Conservation (phyloP, 2,888 invertebrate species). For the Trichacis sp. region DNA sequence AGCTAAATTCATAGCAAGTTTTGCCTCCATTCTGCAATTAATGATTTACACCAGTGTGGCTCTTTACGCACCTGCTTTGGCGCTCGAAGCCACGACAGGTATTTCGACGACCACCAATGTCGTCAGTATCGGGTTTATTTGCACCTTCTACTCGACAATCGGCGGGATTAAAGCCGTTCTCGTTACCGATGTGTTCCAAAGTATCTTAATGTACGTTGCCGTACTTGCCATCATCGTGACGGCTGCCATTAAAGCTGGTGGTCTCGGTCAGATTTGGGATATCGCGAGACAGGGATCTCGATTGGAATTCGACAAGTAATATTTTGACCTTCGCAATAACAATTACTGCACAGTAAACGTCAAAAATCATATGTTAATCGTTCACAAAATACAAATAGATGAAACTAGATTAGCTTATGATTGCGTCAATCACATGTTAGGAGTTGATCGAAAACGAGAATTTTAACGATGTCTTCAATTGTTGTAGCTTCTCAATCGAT, state of each 20-base stretch:
- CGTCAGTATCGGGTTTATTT: slow-evolving; percentile 79
- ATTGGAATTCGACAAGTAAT: slow-evolving; percentile 78
- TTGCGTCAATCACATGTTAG: too few species aligned
- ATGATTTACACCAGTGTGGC: slow-evolving; percentile 92
- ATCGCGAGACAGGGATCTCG: slow-evolving; percentile 79
- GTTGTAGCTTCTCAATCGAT: slow-evolving; percentile 78
- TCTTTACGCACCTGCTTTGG: slow-evolving; percentile 92
- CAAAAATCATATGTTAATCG: too few species aligned
- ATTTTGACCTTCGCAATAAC: background rate
- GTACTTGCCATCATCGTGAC: slow-evolving; percentile 83
- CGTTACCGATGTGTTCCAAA: slow-evolving; percentile 88
- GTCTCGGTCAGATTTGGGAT: slow-evolving; percentile 78
- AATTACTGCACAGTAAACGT: too few species aligned
- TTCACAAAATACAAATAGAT: too few species aligned
- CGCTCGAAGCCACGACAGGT: slow-evolving; percentile 88
- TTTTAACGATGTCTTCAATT: too few species aligned
- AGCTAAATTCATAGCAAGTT: slow-evolving; percentile 82
- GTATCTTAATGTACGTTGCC: slow-evolving; percentile 86
- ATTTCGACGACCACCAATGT: slow-evolving; percentile 80
- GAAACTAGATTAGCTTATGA: too few species aligned
- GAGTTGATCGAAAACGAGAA: too few species aligned
- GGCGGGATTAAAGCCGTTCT: slow-evolving; percentile 94
- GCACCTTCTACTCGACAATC: slow-evolving; percentile 88
- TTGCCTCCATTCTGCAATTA: slow-evolving; percentile 91
- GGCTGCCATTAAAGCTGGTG: slow-evolving; percentile 78